Evolutionary conservation across 2,888 invertebrate genomes (phyloP).

Genomic region (Diploptera punctata): DNA sequence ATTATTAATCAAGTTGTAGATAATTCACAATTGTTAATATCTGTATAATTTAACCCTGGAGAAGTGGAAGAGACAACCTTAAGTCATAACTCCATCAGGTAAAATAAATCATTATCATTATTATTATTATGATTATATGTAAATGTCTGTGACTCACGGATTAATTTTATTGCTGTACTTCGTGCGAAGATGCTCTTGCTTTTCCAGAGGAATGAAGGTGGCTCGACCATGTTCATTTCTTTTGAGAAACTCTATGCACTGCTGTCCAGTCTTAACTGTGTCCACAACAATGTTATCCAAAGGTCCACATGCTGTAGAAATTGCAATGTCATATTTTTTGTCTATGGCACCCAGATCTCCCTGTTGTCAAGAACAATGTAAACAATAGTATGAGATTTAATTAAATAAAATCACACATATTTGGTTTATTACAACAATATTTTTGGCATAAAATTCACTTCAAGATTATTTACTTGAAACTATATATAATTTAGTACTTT

Average conservation of each 20-base stretch:
- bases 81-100: too few relatives aligned
- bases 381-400: not conserved
- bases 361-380: too few relatives aligned
- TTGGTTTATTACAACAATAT: not conserved
- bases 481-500: too few relatives aligned
- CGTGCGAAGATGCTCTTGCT: constrained; percentile 68
- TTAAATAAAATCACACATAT: constrained; percentile 1
- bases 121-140: too few relatives aligned
- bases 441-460: not conserved
- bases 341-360: constrained; percentile 97
- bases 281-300: constrained; percentile 94
- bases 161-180: constrained; percentile 55
- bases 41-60: too few relatives aligned
- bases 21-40: too few relatives aligned
- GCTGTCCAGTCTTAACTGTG: constrained; percentile 81
- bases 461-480: not conserved
- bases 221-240: constrained; percentile 79
- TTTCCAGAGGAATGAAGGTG: constrained; percentile 89
- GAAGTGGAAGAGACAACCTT: too few relatives aligned
- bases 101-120: too few relatives aligned
- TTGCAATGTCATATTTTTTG: constrained; percentile 90
- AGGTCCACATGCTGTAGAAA: constrained; percentile 91
- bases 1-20: too few relatives aligned
- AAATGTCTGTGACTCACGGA: too few relatives aligned
- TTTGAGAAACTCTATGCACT: constrained; percentile 83